Evolutionary conservation across 2,888 invertebrate genomes (phyloP).

Genomic region (Campoletis raptor): DNA sequence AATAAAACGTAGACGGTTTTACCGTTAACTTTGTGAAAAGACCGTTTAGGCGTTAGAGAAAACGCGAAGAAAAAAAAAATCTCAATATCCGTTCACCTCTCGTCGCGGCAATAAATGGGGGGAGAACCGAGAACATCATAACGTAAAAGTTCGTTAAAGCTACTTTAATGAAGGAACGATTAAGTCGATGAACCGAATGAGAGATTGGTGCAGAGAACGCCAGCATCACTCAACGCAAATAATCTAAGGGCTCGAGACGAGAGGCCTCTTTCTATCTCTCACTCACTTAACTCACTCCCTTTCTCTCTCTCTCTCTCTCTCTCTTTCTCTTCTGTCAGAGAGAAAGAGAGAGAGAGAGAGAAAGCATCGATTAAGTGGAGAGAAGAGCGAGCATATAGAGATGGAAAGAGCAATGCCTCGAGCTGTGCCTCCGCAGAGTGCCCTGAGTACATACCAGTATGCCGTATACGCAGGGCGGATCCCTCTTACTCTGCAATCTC

Average conservation of each 20-base stretch:
- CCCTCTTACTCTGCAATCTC: conserved; percentile 54
- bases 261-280: conserved; percentile 29
- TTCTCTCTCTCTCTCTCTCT: neutral
- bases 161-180: conserved; percentile 58
- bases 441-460: conserved; percentile 36
- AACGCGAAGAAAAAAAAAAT: conserved; percentile 15
- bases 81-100: conserved; percentile 24
- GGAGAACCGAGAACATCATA: conserved; percentile 37
- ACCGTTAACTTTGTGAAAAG: conserved; percentile 22
- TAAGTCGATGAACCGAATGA: conserved; percentile 53
- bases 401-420: conserved; percentile 43
- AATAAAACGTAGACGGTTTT: neutral
- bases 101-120: conserved; percentile 38
- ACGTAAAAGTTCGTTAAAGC: conserved; percentile 50
- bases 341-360: conserved; percentile 24
- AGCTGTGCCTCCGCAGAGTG: conserved; percentile 50
- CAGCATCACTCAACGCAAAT: conserved; percentile 51
- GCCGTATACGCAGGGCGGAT: conserved; percentile 49
- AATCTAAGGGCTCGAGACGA: conserved; percentile 38
- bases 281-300: neutral
- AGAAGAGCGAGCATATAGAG: conserved; percentile 24
- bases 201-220: conserved; percentile 42
- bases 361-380: conserved; percentile 50
- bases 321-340: neutral
- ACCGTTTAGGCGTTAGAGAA: conserved; percentile 18